A percentile compares a stretch with the other conserved stretches of the same genome.
Evolutionary conservation across 2,113 vertebrate species (phyloP).

Genomic region (Triplophysa siluroides): DNA sequence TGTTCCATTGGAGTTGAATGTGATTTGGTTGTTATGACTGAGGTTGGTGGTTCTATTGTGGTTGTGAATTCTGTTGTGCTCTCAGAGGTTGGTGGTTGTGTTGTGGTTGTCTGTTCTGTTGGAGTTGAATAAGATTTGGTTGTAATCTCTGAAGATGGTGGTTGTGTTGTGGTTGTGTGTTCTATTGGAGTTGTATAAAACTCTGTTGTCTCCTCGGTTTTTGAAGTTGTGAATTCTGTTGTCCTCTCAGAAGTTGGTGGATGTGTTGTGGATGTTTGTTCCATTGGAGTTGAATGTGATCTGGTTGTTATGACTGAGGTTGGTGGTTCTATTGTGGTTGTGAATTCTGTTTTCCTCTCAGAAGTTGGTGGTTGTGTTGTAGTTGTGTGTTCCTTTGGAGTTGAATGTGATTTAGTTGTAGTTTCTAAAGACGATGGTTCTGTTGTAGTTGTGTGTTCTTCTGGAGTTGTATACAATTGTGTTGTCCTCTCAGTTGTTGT

Average conservation of each 20-base stretch:
- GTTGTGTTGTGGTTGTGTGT: background rate
- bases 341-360: background rate
- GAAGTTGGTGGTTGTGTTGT: slow-evolving; percentile 2
- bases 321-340: slow-evolving; percentile 3
- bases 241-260: slow-evolving; percentile 7
- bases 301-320: background rate
- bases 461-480: background rate
- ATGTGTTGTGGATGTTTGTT: background rate
- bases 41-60: background rate
- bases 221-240: slow-evolving; percentile 14
- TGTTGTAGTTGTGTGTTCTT: background rate
- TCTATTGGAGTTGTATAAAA: background rate
- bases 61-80: slow-evolving; percentile 6
- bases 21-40: background rate
- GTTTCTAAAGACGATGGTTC: background rate
- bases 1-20: slow-evolving; percentile 3
- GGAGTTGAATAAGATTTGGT: background rate
- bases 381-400: background rate
- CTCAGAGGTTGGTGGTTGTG: background rate
- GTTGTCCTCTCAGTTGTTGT: background rate
- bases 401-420: background rate
- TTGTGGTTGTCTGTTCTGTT: slow-evolving; percentile 13
- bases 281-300: background rate
- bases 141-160: background rate
- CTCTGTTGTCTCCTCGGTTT: background rate